phyloP scores from a whole-genome alignment of 2,888 invertebrate species.

The Barypeithes pellucidus region DNA sequence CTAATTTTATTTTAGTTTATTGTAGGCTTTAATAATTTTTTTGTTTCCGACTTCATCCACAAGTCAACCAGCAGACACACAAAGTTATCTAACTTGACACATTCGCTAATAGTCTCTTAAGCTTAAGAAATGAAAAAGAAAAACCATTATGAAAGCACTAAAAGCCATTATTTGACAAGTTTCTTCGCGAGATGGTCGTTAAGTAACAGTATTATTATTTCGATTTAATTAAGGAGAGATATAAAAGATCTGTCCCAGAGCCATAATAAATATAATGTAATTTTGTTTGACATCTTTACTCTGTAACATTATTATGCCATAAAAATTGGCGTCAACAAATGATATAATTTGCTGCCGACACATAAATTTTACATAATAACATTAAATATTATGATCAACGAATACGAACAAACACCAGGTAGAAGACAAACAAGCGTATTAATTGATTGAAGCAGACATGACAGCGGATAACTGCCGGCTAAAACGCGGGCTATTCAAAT shows the following conservation, averaged over 20 bases:
- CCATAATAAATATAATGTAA: background rate
- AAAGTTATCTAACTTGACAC: conserved; percentile 2
- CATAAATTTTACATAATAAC: too few species aligned
- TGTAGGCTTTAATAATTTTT: too few species aligned
- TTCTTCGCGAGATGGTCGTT: conserved; percentile 3
- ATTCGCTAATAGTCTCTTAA: conserved; percentile 20
- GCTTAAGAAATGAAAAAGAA: conserved; percentile 15
- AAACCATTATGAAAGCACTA: conserved; percentile 19
- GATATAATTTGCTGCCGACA: too few species aligned
- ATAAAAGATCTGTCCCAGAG: conserved; percentile 1
- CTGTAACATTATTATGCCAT: background rate
- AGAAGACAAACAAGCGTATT: too few species aligned
- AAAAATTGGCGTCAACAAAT: background rate
- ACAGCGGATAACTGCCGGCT: too few species aligned
- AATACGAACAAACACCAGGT: too few species aligned
- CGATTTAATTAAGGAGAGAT: conserved; percentile 24
- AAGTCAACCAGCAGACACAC: conserved; percentile 19
- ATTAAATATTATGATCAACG: too few species aligned
- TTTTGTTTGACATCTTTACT: too few species aligned
- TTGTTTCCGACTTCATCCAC: background rate
- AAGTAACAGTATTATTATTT: conserved; percentile 17
- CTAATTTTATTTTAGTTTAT: too few species aligned
- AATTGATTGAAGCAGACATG: too few species aligned
- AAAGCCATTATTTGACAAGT: conserved; percentile 22
- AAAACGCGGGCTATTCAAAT: too few species aligned